These are phyloP conservation scores for Nowickia ferox DNA, from an alignment of 2,888 invertebrate genomes.

Conservation along the genomic window DNA sequence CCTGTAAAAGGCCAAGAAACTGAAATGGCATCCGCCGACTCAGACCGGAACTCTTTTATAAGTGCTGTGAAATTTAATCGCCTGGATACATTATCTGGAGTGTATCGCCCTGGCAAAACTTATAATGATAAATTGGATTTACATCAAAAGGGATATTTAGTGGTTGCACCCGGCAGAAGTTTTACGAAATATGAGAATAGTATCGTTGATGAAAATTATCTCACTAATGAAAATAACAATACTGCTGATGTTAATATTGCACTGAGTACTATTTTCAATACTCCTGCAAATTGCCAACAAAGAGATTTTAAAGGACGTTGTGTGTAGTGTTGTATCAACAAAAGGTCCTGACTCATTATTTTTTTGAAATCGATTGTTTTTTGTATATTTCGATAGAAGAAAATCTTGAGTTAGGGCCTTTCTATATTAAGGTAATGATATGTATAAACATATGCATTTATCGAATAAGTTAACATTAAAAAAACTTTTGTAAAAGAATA, in stretches of 20 bases:
- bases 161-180: neutral
- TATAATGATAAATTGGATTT: neutral
- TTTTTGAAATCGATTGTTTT: too few relatives aligned
- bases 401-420: neutral
- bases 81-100: neutral
- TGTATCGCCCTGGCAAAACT: neutral
- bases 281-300: constrained; percentile 42
- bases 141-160: neutral
- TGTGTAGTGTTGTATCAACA: constrained; percentile 8
- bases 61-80: neutral
- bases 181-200: neutral
- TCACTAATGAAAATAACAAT: neutral
- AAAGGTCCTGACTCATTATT: too few relatives aligned
- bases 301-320: constrained; percentile 46
- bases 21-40: too few relatives aligned
- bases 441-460: too few relatives aligned
- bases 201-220: neutral
- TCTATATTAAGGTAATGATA: too few relatives aligned
- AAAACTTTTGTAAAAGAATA: too few relatives aligned
- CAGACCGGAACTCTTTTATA: too few relatives aligned
- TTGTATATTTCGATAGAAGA: too few relatives aligned
- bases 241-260: neutral
- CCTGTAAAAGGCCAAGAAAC: too few relatives aligned
- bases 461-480: too few relatives aligned
- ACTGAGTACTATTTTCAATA: constrained; percentile 35